Evolutionary conservation across 2,113 vertebrate genomes (phyloP), one percentile per base, ranked within the genome.

Genomic region (Arenaria interpres): DNA sequence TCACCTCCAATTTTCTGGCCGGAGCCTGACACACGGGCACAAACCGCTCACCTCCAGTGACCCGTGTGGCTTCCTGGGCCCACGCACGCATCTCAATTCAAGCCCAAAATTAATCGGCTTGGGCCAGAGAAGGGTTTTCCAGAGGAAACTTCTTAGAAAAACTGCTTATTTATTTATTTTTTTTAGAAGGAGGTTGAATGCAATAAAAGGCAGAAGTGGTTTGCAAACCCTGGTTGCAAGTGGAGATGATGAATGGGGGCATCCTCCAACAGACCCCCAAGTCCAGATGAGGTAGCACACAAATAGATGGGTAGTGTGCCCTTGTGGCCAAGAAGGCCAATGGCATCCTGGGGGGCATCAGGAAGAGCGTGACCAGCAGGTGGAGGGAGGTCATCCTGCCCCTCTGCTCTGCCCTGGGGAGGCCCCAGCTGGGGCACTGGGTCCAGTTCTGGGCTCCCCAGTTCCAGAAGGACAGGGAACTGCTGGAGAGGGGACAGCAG

Each of bases 221-320:
- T 67, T 62, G 21, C 0, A 0, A 78, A 53, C 57, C 37, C 27
- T 14, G 2, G 2, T 2, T 33, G 57, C 62, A 62, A 33, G 25
- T 71, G 39, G 43, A 62, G 7, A 14, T n/a, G 84, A 50, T n/a
- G 30, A 30, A 74, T 2, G 6, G 24, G 21, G 12, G 19, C 7
- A 3, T n/a, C 25, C 39, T 66, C 14, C 6, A 35, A 2, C 2
- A 50, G 32, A 56, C 1, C 22, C 8, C 43, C 28, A 21, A 12
- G 19, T 21, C 22, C 43, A 39, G 33, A 33, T 7, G 20, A 63
- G 54, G 39, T 1, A 32, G 48, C 59, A 41, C 75, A 64, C 7
- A 35, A 33, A 66, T 1, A 27, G 45, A 17, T 19, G 35, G 45
- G 45, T 19, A 46, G 4, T 46, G 45, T 10, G 45, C 19, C 45